These are phyloP conservation scores for Cotesia glomerata DNA, from an alignment of 1,140 invertebrate genomes.

Conservation along the genomic window DNA sequence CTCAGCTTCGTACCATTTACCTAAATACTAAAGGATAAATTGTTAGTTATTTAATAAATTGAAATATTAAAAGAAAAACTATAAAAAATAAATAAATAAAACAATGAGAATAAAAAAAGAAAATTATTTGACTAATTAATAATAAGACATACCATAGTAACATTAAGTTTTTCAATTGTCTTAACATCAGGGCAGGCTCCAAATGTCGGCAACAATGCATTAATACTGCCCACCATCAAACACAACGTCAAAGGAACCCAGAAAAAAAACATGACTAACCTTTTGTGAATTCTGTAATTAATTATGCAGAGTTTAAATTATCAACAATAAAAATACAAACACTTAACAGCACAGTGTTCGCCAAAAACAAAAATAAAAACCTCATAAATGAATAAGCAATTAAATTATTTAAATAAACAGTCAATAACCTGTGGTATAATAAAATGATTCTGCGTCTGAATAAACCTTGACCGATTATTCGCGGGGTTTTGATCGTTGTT, in stretches of 20 bases:
- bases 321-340: too few species aligned
- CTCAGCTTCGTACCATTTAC: slow-evolving; percentile 80
- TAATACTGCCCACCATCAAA: slow-evolving; percentile 30
- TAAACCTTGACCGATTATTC: slow-evolving; percentile 21
- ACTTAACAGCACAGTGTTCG: too few species aligned
- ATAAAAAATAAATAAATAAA: background rate
- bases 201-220: slow-evolving; percentile 64
- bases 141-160: slow-evolving; percentile 61
- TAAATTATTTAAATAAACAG: background rate
- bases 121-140: too few species aligned
- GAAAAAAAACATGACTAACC: slow-evolving; percentile 3
- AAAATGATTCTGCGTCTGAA: slow-evolving; percentile 9
- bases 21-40: slow-evolving; percentile 71
- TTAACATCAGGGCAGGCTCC: slow-evolving; percentile 71
- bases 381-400: background rate
- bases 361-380: background rate
- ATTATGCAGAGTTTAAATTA: background rate
- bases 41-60: slow-evolving; percentile 28
- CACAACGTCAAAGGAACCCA: slow-evolving; percentile 27
- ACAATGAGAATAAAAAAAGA: too few species aligned
- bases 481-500: background rate
- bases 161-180: slow-evolving; percentile 67
- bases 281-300: background rate
- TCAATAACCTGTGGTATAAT: slow-evolving; percentile 8
- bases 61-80: background rate